Evolutionary conservation across 2,888 invertebrate genomes (phyloP), one percentile per base, ranked within the genome.

Genomic region (Nezara viridula): DNA sequence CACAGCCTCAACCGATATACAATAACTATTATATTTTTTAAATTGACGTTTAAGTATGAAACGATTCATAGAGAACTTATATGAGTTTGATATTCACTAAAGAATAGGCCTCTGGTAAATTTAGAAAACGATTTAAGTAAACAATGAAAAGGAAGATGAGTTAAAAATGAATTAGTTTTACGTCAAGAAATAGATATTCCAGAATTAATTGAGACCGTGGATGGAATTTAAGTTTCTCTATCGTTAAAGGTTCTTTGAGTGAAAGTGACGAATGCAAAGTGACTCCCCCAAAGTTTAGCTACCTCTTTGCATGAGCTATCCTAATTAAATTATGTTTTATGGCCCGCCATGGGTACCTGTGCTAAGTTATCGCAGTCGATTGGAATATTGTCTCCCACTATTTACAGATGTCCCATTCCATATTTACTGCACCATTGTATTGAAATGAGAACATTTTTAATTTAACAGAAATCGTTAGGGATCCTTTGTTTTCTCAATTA

Each of bases 361-460:
- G 7, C 66, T 73, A 37, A 73, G 24, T 73, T 73, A 73, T 73
- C 16, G 37, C 66, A 16, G 16, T 9, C 66, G n/a, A 37, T 37
- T 19, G 37, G 3, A 73, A 73, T 14, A 37, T 73, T 73, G 21
- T 27, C 27, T 27, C 1, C 9, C 37, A 0, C 12, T 37, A 73
- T 73, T 73, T 37, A 73, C 66, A 73, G 37, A 73, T 73, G 66
- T 73, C 66, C 37, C 66, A 73, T 73, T 32, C 19, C 32, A 37
- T 21, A 73, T 73, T 73, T 73, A 32, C 66, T 19, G 37, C 14
- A 7, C 66, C 37, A 73, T 73, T 73, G 66, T 73, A 73, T 73
- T 73, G 32, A 37, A 73, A 73, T 73, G 32, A 73, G 4, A 16
- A 14, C 27, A 60, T 16, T 16, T 16, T 21, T 73, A 73, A 73